These are phyloP conservation scores for Phallusia fumigata DNA, from an alignment of 23 tunicate genomes.

Conservation along the genomic window DNA sequence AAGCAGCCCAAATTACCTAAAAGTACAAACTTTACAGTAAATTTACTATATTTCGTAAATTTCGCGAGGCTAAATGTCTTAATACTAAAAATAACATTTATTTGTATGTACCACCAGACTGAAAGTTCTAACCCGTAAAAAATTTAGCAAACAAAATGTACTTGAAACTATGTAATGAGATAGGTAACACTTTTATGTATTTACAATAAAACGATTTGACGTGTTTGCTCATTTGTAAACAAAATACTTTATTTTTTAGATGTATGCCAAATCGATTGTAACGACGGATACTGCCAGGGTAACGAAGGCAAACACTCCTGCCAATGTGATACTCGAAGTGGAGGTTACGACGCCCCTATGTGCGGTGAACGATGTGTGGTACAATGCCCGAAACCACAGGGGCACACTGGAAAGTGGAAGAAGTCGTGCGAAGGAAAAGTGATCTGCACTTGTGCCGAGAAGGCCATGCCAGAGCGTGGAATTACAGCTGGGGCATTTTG, in stretches of 20 bases:
- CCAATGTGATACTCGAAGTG: not conserved
- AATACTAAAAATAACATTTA: not conserved
- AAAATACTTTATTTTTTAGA: not conserved
- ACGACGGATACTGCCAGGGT: not conserved
- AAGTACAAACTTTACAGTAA: not conserved
- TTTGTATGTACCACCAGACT: too few species aligned
- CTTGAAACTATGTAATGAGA: not conserved
- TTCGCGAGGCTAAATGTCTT: too few species aligned
- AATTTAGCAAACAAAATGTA: not conserved
- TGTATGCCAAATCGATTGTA: not conserved
- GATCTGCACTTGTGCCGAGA: not conserved
- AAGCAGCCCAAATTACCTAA: too few species aligned
- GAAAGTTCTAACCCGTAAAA: too few species aligned
- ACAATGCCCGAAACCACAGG: not conserved
- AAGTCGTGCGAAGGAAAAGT: not conserved
- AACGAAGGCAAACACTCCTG: not conserved
- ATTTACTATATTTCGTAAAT: too few species aligned
- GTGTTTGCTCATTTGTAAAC: too few species aligned
- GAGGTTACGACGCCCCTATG: not conserved
- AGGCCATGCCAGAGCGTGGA: not conserved
- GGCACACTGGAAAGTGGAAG: constrained; percentile 8
- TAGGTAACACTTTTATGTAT: not conserved
- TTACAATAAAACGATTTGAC: too few species aligned
- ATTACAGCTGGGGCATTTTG: not conserved
- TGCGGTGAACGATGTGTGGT: constrained; percentile 9